Base-by-base conservation (phyloP, 2,888 invertebrate genomes). In the Clepsis dumicolana region DNA sequence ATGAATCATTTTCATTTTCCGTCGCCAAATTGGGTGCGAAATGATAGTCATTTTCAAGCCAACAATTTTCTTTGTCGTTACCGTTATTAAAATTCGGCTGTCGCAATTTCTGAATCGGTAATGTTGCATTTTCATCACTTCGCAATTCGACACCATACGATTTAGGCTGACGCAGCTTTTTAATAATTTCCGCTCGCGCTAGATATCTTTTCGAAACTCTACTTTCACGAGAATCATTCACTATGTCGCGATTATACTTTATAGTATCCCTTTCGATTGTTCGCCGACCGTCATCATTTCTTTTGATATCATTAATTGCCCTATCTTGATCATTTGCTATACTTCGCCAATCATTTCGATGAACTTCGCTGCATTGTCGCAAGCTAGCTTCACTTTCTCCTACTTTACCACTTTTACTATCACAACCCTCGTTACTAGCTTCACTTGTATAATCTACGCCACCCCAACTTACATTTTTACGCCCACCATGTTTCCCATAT, bases 111-210 rank as follows among this genome's bases (percentile, higher is more conserved):
- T 14, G 2, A 12, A n/a, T 14, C 14, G 14, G 38, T n/a, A n/a
- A n/a, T 14, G 38, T 14, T 1, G 3, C 4, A 10, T 3, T 12
- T 10, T 21, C 21, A 48, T 4, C 2, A 48, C 3, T 48, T 48
- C 21, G 8, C 12, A 21, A 48, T 21, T 21, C 21, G 21, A 21
- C 10, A 16, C 32, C 24, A 35, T 35, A 4, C 35, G 57, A 25
- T 48, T 35, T 65, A 2, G 50, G 50, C 16, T 65, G 25, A 1
- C 57, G 48, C 10, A 50, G 25, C 18, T 57, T 48, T 12, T 44
- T 44, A 7, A 18, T 21, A 0, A 48, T 10, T 4, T 48, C 48
- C 10, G 10, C 4, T 4, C 48, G 21, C 1, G 18, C 10, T 21
- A 2, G 1, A n/a, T 21, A 21, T 21, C 10, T 48, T 12, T 21